These are phyloP conservation scores for Oscheius sp. DNA, from an alignment of 1,140 invertebrate genomes.

Conservation along the genomic window DNA sequence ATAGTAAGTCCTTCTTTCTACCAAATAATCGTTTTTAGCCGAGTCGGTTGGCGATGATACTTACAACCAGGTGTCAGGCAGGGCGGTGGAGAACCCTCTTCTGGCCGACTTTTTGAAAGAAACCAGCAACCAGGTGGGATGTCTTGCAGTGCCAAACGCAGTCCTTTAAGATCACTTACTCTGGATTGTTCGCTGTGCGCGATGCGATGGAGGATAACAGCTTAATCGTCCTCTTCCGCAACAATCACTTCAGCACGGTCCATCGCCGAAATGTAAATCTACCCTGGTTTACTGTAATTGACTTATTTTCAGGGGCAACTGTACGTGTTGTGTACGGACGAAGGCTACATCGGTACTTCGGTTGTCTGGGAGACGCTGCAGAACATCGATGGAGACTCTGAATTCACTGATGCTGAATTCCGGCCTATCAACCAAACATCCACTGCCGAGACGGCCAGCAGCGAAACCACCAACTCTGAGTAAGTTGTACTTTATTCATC, in stretches of 20 bases:
- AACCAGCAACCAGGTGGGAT: too few species aligned
- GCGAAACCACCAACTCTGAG: background rate
- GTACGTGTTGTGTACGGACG: constrained; percentile 19
- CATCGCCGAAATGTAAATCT: constrained; percentile 1
- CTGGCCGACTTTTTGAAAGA: constrained; percentile 3
- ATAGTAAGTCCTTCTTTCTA: background rate
- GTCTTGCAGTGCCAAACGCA: background rate
- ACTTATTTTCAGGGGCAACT: constrained; percentile 1
- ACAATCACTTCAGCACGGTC: constrained; percentile 21
- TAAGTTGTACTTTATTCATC: background rate
- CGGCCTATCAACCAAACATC: constrained; percentile 6
- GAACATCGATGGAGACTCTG: constrained; percentile 7
- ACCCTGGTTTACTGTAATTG: background rate
- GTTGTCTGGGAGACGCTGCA: constrained; percentile 7
- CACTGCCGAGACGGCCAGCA: too few species aligned
- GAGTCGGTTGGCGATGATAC: background rate
- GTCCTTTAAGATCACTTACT: constrained; percentile 8
- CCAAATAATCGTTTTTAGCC: constrained; percentile 13
- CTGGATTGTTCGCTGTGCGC: constrained; percentile 5
- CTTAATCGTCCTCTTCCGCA: background rate
- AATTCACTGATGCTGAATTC: background rate
- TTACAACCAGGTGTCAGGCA: background rate
- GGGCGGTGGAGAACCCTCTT: background rate
- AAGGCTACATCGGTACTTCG: background rate
- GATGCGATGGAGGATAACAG: background rate